Evolutionary conservation across 2,113 vertebrate genomes (phyloP), one percentile per base, ranked within the genome.

Genomic region (Limanda limanda): DNA sequence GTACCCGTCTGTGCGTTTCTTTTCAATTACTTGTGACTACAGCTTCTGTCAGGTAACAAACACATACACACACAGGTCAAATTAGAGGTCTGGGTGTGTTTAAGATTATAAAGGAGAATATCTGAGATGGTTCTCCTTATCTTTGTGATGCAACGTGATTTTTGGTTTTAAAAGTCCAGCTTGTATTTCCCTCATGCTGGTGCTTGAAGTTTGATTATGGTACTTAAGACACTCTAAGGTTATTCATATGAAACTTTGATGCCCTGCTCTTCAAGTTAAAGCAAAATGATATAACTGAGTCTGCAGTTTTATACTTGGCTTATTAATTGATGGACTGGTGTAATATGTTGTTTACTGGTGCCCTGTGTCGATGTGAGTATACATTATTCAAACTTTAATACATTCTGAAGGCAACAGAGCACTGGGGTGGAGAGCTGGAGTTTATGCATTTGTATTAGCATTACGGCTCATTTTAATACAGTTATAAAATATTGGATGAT

Each of bases 341-440:
- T 56, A 31, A 55, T 45, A 15, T 21, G 18, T 63, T 57, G 51
- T 74, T 24, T 18, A 15, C 27, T 31, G 6, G 13, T 58, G 67
- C 35, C 9, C 0, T 17, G 5, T 60, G 58, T 7, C 4, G 63
- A 24, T 52, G 31, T 27, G 37, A 73, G 56, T 57, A 20, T 3
- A 63, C 68, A 62, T 66, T 20, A 74, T 82, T 76, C 11, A 59
- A 57, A 76, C 76, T 65, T 74, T 56, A 74, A 83, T 71, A 35
- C 24, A 37, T 42, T 68, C 21, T 21, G 48, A 68, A 23, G 23
- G 7, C 65, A 75, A 65, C 58, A 20, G 31, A 31, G 31, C 31
- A 31, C 31, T 7, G 7, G 15, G 60, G 21, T 52, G 12, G 55
- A 71, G 56, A 57, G 4, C 42, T 59, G 15, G 31, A 56, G n/a